Percentiles rank a stretch among this genome's conserved stretches.
Evolutionary conservation across 2,797 vertebrate species (phyloP).

Genomic region (Leptoclinus maculatus): DNA sequence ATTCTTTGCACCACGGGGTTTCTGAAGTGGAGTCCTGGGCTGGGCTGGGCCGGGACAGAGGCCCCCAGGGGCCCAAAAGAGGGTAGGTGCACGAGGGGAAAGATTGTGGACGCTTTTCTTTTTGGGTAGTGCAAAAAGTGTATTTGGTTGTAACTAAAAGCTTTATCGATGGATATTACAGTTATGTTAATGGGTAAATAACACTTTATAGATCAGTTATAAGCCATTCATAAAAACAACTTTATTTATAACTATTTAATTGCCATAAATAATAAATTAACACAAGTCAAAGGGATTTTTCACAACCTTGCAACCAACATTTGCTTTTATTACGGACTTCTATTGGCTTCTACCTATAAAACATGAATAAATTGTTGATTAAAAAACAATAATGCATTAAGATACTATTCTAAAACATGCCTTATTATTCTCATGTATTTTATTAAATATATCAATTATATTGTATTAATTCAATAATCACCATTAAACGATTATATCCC

Average conservation of each 20-base stretch:
- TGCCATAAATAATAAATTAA: background rate
- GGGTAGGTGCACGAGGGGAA: background rate
- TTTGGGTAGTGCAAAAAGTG: background rate
- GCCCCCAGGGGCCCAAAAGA: conserved; percentile 22
- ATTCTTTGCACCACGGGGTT: background rate
- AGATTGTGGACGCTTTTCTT: background rate
- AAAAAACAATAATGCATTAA: background rate
- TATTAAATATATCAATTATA: background rate
- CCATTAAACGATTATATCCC: background rate
- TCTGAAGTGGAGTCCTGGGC: background rate
- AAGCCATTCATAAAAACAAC: background rate
- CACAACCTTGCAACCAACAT: background rate
- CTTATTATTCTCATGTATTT: background rate
- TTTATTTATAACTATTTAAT: background rate
- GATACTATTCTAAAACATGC: background rate
- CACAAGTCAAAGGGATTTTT: background rate
- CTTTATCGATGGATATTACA: background rate
- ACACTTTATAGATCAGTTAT: background rate
- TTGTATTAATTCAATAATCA: background rate
- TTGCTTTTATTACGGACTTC: background rate
- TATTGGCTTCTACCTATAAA: background rate
- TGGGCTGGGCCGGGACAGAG: background rate
- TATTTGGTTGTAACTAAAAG: background rate
- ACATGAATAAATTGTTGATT: background rate
- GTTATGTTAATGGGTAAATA: background rate